A percentile compares a stretch with the other conserved stretches of the same genome.
These are phyloP conservation scores for Caenorhabditis latens DNA, from an alignment of 1,140 invertebrate species.

Conservation along the genomic window DNA sequence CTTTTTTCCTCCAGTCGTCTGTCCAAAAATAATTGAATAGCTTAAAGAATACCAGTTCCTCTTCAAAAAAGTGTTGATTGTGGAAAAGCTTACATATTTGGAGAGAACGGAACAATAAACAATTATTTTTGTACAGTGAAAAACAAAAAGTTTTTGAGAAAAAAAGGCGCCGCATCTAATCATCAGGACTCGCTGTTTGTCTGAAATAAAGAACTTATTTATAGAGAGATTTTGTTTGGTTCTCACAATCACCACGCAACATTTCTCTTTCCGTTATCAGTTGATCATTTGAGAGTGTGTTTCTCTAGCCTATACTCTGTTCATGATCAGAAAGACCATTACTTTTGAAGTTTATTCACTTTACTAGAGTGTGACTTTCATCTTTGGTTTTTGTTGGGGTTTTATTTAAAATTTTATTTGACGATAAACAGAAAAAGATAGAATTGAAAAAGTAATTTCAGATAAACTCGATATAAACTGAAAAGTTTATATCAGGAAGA, in stretches of 20 bases:
- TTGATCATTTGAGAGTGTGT: not conserved
- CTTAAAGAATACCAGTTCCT: conserved; percentile 32
- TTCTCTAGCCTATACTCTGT: conserved; percentile 43
- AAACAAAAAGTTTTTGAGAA: not conserved
- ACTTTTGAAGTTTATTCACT: not conserved
- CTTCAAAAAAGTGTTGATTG: not conserved
- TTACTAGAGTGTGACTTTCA: not conserved
- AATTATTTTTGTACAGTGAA: conserved; percentile 42
- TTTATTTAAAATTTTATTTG: too few relatives aligned
- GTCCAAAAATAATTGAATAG: not conserved
- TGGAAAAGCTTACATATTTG: not conserved
- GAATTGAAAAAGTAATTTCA: too few relatives aligned
- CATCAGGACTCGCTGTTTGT: conserved; percentile 29
- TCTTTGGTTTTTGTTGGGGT: too few relatives aligned
- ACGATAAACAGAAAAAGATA: too few relatives aligned
- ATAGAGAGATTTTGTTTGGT: conserved; percentile 5
- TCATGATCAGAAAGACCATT: not conserved
- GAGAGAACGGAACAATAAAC: not conserved
- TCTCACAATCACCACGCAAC: conserved; percentile 16
- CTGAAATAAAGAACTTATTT: not conserved
- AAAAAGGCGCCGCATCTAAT: not conserved
- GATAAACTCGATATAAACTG: too few relatives aligned
- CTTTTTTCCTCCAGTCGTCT: not conserved
- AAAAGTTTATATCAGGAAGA: too few relatives aligned
- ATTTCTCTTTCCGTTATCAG: not conserved